Conservation (phyloP, 2,113 vertebrate genomes). For the Prolemur simus region DNA sequence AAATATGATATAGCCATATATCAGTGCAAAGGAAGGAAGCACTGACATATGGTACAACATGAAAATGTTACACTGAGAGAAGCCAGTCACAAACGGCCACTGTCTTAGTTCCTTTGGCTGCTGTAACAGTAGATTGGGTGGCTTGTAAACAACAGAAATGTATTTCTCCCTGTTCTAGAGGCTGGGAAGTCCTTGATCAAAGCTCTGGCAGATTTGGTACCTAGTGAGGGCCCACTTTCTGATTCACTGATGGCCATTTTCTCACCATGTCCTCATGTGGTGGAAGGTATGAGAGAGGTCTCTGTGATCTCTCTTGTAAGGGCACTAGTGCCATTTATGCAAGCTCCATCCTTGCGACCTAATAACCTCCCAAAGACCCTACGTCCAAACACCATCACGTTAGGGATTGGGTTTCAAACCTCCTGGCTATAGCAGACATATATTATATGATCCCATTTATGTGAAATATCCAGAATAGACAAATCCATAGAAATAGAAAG, state of each 20-base stretch:
- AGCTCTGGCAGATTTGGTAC: not conserved
- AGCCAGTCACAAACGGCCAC: not conserved
- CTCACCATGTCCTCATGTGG: not conserved
- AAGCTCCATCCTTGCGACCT: not conserved
- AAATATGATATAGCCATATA: not conserved
- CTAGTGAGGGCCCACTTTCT: too few relatives aligned
- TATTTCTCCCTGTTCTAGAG: not conserved
- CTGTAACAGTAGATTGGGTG: not conserved
- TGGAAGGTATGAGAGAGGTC: not conserved
- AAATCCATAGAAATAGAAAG: not conserved
- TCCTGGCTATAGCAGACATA: not conserved
- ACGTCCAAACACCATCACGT: not conserved
- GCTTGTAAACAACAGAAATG: not conserved
- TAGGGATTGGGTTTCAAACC: not conserved
- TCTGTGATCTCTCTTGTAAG: not conserved
- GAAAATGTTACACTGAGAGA: constrained; percentile 1
- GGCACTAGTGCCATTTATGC: not conserved
- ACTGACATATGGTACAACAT: not conserved
- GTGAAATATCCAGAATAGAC: not conserved
- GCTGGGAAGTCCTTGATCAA: not conserved
- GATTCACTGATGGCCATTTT: not conserved
- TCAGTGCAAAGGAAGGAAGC: not conserved
- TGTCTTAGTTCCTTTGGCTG: not conserved
- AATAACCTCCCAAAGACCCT: not conserved
- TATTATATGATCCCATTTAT: not conserved